Percentiles rank a stretch among this genome's conserved stretches.
Conservation (phyloP, 2,888 invertebrate genomes). For the Luperina testacea region DNA sequence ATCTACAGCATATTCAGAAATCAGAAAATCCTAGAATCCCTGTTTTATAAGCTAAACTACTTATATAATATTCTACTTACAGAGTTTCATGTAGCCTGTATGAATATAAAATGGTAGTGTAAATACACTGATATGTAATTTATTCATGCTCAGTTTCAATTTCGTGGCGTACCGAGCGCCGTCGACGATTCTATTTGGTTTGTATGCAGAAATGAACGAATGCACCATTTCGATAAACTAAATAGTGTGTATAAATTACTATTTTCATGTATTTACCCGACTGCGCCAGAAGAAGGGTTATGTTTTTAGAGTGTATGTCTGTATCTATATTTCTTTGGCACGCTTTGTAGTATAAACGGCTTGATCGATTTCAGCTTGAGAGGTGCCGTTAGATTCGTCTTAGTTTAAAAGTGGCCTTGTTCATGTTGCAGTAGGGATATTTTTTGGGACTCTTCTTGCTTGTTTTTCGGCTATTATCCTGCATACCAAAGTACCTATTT, state of each 20-base stretch:
- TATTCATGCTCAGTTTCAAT: conserved; percentile 66
- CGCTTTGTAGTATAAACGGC: too few species aligned
- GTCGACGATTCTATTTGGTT: conserved; percentile 40
- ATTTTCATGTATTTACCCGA: neutral
- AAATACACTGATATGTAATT: conserved; percentile 61
- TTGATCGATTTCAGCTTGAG: too few species aligned
- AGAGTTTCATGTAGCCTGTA: conserved; percentile 8
- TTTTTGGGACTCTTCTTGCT: neutral
- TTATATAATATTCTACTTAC: conserved; percentile 30
- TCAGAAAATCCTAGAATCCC: neutral
- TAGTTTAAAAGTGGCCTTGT: neutral
- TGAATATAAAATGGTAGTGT: conserved; percentile 51
- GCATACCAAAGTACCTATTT: neutral
- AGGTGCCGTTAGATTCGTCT: too few species aligned
- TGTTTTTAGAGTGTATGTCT: too few species aligned
- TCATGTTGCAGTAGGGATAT: neutral
- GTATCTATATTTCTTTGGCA: too few species aligned
- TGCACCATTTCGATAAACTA: conserved; percentile 40
- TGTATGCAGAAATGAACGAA: conserved; percentile 48
- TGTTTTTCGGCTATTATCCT: neutral
- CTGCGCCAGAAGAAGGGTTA: too few species aligned
- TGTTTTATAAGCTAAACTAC: neutral
- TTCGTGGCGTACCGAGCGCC: conserved; percentile 48
- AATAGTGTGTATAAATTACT: conserved; percentile 17
- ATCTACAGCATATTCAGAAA: neutral